These are phyloP conservation scores for Hesperophylax magnus DNA, from an alignment of 1,140 invertebrate genomes.

Conservation along the genomic window DNA sequence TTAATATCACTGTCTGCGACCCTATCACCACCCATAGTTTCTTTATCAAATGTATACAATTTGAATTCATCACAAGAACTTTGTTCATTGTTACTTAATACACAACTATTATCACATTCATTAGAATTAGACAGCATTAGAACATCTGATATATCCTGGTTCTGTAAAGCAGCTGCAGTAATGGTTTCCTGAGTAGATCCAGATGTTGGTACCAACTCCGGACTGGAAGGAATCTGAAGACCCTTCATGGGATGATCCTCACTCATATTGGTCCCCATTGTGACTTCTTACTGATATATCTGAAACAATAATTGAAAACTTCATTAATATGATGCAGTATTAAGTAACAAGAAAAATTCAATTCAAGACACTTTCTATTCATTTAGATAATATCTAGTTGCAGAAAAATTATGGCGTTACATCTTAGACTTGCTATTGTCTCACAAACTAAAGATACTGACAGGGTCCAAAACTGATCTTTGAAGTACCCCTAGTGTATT, in stretches of 20 bases:
- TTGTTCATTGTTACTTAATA: constrained; percentile 30
- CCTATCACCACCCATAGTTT: background rate
- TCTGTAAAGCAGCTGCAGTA: background rate
- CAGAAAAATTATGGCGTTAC: no score
- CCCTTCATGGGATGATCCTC: constrained; percentile 48
- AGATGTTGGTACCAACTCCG: background rate
- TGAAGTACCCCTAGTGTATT: no score
- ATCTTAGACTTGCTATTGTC: no score
- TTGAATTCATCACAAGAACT: constrained; percentile 48
- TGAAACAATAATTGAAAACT: constrained; percentile 23
- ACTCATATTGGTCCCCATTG: constrained; percentile 56
- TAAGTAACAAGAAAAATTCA: no score
- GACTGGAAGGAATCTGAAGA: constrained; percentile 22
- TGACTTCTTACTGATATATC: background rate
- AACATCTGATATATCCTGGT: background rate
- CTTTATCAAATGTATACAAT: constrained; percentile 46
- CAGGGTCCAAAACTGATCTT: no score
- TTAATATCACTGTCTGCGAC: constrained; percentile 23
- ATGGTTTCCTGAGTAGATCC: background rate
- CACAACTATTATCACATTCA: constrained; percentile 29
- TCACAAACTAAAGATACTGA: no score
- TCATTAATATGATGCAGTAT: background rate
- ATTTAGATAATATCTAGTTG: no score
- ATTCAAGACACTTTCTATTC: no score
- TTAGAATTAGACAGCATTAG: constrained; percentile 21